Evolutionary conservation across 2,797 vertebrate species (phyloP).

Genomic region (Pipistrellus kuhlii): DNA sequence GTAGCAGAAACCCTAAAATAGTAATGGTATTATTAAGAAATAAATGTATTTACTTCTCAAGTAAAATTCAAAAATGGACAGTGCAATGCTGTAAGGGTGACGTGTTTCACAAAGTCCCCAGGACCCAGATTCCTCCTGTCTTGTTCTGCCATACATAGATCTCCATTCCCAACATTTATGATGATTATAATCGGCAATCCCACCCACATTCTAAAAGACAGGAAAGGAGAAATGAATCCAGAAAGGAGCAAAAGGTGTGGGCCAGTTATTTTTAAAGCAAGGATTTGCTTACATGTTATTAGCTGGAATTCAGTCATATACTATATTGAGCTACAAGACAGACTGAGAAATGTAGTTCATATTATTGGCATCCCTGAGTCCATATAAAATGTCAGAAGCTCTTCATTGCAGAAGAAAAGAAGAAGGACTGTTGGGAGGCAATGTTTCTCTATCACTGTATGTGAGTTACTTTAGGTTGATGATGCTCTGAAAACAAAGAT

Average conservation of each 20-base stretch:
- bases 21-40: background rate
- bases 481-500: constrained; percentile 21
- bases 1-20: background rate
- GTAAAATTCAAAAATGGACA: constrained; percentile 18
- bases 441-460: background rate
- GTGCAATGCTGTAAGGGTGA: background rate
- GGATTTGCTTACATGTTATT: background rate
- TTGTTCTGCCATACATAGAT: background rate
- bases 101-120: background rate
- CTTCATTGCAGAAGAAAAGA: background rate
- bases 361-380: background rate
- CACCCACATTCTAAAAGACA: background rate
- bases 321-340: background rate
- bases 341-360: background rate
- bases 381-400: background rate
- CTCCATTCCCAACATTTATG: background rate
- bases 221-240: background rate
- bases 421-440: background rate
- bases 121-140: background rate
- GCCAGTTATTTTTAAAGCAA: background rate
- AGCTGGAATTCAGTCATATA: background rate
- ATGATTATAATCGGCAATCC: background rate
- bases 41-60: background rate
- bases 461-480: background rate
- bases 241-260: background rate